phyloP scores from a whole-genome alignment of 2,797 vertebrate species.

The Arctocebus calabarensis region DNA sequence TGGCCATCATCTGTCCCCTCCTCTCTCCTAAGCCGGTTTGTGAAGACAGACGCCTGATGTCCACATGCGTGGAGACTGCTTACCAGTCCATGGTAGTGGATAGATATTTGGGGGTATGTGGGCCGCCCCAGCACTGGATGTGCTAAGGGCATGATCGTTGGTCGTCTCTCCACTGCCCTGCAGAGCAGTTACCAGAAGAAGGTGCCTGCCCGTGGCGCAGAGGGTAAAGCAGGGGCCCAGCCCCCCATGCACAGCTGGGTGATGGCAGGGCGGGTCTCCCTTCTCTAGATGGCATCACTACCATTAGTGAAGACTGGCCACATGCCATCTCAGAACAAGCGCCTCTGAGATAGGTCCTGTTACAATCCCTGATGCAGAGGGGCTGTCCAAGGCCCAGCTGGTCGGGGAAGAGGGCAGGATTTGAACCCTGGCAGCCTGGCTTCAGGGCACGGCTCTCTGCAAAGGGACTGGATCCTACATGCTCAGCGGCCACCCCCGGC shows the following conservation, averaged over 20 bases:
- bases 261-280: accelerated
- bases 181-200: background rate
- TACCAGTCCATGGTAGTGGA: background rate
- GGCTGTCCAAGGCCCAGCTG: background rate
- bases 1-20: background rate
- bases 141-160: background rate
- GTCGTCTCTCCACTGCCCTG: background rate
- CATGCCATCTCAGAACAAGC: accelerated
- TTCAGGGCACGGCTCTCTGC: no score
- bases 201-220: background rate
- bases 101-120: background rate
- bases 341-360: background rate
- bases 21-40: background rate
- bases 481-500: background rate
- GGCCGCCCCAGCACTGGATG: background rate
- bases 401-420: background rate
- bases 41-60: background rate
- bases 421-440: background rate
- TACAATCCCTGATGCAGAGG: background rate
- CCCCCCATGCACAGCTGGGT: background rate
- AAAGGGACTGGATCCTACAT: background rate
- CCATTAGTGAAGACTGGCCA: accelerated
- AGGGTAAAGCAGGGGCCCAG: background rate
- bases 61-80: background rate
- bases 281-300: accelerated